These are phyloP conservation scores for Sesia bembeciformis DNA, from an alignment of 2,888 invertebrate species.

Conservation along the genomic window DNA sequence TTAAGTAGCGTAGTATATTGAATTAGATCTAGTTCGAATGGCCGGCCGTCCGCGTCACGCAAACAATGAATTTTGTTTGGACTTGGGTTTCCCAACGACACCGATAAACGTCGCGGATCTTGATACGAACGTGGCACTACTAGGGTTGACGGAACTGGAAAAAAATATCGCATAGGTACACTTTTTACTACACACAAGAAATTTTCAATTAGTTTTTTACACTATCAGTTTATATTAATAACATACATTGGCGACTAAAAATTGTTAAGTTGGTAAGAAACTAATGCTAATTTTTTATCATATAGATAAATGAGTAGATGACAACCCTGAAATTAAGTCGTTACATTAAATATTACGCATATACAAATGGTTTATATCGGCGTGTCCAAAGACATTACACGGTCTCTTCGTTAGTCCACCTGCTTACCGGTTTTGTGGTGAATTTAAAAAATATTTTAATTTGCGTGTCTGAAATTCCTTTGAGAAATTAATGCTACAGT, in stretches of 20 bases:
- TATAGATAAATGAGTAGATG: too few relatives aligned
- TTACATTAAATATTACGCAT: neutral
- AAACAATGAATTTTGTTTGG: constrained; percentile 23
- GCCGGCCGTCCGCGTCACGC: constrained; percentile 4
- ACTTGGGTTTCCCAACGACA: constrained; percentile 27
- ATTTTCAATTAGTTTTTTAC: too few relatives aligned
- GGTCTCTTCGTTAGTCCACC: constrained; percentile 16
- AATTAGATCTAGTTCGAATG: constrained; percentile 4
- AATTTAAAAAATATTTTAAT: too few relatives aligned
- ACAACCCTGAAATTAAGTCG: too few relatives aligned
- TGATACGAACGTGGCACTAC: constrained; percentile 7
- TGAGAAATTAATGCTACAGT: too few relatives aligned
- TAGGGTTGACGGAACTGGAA: neutral
- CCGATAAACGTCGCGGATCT: constrained; percentile 18
- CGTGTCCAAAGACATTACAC: constrained; percentile 25
- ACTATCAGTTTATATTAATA: too few relatives aligned
- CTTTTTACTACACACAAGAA: too few relatives aligned
- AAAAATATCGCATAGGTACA: neutral
- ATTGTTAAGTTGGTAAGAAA: too few relatives aligned
- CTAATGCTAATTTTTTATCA: too few relatives aligned
- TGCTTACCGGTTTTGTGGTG: too few relatives aligned
- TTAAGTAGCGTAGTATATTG: neutral
- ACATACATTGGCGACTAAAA: too few relatives aligned
- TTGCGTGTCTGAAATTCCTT: too few relatives aligned
- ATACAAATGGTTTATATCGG: constrained; percentile 18